Percentiles rank a stretch among this genome's conserved stretches.
Conservation (phyloP, 2,888 invertebrate species). For the Chromoteleia sp. region DNA sequence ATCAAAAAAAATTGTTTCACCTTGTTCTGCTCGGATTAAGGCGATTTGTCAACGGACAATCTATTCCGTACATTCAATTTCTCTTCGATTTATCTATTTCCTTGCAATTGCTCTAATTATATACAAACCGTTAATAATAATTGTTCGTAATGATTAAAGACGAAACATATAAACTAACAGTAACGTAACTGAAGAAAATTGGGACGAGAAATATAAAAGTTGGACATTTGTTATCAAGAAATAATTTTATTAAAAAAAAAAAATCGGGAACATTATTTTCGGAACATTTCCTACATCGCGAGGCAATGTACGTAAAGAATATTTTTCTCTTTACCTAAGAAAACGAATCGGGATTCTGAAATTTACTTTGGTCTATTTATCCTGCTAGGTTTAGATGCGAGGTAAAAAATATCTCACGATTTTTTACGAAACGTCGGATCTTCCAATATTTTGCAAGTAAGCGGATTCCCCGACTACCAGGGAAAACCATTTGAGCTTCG, state of each 20-base stretch:
- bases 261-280: conserved; percentile 1
- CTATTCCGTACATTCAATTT: neutral
- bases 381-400: conserved; percentile 16
- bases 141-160: too few relatives aligned
- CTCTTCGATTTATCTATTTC: too few relatives aligned
- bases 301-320: neutral
- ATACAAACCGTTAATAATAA: too few relatives aligned
- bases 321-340: conserved; percentile 30
- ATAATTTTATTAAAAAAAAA: too few relatives aligned
- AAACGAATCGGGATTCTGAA: conserved; percentile 25
- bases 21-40: conserved; percentile 6
- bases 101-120: too few relatives aligned
- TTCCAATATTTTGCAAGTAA: conserved; percentile 52
- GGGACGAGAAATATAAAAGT: too few relatives aligned
- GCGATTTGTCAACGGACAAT: conserved; percentile 2
- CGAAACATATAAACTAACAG: too few relatives aligned
- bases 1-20: conserved; percentile 15
- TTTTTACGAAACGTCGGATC: conserved; percentile 36
- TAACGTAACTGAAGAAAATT: too few relatives aligned
- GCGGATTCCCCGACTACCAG: conserved; percentile 31
- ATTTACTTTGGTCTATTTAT: conserved; percentile 47
- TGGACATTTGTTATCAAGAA: neutral
- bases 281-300: conserved; percentile 6
- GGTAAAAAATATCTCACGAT: conserved; percentile 39
- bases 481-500: conserved; percentile 35